Base-by-base conservation (phyloP, 2,113 vertebrate species). In the Campylorhamphus procurvoides region DNA sequence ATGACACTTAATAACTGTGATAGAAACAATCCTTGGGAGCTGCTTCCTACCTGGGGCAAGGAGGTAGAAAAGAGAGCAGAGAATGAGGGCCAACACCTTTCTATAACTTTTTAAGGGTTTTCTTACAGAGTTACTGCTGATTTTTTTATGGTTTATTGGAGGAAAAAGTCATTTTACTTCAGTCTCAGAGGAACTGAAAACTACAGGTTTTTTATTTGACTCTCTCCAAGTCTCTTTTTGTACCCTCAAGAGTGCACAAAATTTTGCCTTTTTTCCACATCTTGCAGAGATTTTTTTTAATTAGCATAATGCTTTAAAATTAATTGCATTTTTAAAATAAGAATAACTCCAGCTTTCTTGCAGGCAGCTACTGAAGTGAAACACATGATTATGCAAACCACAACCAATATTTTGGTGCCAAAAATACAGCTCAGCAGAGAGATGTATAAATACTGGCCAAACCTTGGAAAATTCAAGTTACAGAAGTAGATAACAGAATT, bases 401-500 rank as follows among this genome's bases (percentile, higher is more conserved):
- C 82, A 79, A 96, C 78, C 78, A 94, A 46, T 83, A 83, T 74
- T 88, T 80, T 95, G 71, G 78, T 95, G 90, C 90, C 89, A 96
- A 92, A 96, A 96, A 83, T 85, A 93, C n/a, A 90, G 22, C 46
- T 87, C 84, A 91, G 80, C 69, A 87, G 71, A 79, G 80, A 94
- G 59, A 76, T 52, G 33, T 25, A 87, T 73, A 91, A 95, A 80
- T 77, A 82, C 37, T 46, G 53, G 58, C 67, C 72, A 90, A 92
- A 85, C 71, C 67, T 55, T 67, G 64, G 75, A 74, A 93, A 94
- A 75, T 59, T 83, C 7, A 3, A 93, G 87, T 86, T 90, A 88
- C 29, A 77, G 39, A 73, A 75, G 67, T 28, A 91, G 94, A 96
- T 85, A 95, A 93, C 67, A 88, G 90, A 93, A 39, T 40, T 52